Evolutionary conservation across 2,797 vertebrate genomes (phyloP).

Genomic region (Triplophysa yarkandensis): DNA sequence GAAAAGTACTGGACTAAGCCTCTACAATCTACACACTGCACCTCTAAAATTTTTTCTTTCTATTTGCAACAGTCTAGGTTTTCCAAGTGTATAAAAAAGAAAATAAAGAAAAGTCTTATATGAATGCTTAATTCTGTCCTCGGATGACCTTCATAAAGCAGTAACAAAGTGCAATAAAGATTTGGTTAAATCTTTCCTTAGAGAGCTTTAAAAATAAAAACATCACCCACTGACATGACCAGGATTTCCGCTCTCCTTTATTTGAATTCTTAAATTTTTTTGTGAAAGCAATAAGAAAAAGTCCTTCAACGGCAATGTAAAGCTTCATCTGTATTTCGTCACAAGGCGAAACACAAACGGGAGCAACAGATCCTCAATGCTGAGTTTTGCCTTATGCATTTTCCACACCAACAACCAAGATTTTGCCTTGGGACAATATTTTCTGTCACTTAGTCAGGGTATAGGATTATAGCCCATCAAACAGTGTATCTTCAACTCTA

Average conservation of each 20-base stretch:
- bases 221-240: neutral
- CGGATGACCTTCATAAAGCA: neutral
- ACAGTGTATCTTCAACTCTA: constrained; percentile 39
- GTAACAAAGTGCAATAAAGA: constrained; percentile 4
- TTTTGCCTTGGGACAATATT: constrained; percentile 57
- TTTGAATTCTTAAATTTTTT: constrained; percentile 3
- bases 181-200: constrained; percentile 7
- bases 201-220: neutral
- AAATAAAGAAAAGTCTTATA: no score
- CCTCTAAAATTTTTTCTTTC: no score
- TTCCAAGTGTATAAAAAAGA: no score
- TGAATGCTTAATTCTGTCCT: no score
- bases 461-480: constrained; percentile 48
- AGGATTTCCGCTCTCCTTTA: constrained; percentile 1
- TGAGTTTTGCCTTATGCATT: constrained; percentile 47
- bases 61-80: no score
- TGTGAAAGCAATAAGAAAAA: constrained; percentile 25
- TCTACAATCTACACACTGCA: no score
- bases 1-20: no score
- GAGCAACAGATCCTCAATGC: constrained; percentile 35
- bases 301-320: neutral
- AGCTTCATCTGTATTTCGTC: constrained; percentile 25
- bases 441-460: constrained; percentile 55
- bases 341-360: constrained; percentile 30
- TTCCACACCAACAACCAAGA: constrained; percentile 50